phyloP scores from a whole-genome alignment of 2,888 invertebrate species.

The Stomorhina lunata region DNA sequence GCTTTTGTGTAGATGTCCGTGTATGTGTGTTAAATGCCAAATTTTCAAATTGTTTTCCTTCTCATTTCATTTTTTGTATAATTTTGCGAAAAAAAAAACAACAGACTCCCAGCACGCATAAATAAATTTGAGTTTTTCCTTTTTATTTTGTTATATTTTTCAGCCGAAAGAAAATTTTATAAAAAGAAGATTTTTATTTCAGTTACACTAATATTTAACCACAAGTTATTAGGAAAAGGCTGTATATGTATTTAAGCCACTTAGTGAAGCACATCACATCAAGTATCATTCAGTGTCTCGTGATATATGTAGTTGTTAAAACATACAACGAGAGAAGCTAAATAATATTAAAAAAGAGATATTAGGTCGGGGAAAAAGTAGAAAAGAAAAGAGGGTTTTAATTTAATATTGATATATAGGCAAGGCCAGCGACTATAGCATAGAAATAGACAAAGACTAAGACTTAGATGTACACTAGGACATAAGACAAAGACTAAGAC shows the following conservation, averaged over 20 bases:
- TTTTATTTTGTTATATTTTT: not conserved
- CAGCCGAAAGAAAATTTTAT: not conserved
- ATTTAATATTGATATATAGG: too few species aligned
- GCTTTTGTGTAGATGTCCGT: too few species aligned
- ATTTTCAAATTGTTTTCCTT: not conserved
- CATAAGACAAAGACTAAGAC: too few species aligned
- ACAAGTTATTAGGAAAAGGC: constrained; percentile 28
- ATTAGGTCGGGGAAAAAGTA: not conserved
- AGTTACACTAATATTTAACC: constrained; percentile 46
- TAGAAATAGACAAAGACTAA: too few species aligned
- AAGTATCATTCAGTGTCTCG: constrained; percentile 49
- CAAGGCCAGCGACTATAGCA: too few species aligned
- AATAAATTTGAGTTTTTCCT: constrained; percentile 13
- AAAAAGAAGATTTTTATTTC: constrained; percentile 1
- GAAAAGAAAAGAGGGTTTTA: too few species aligned
- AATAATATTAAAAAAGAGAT: not conserved
- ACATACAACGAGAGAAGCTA: not conserved
- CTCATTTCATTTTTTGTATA: not conserved
- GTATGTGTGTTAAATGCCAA: constrained; percentile 22
- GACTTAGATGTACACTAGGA: too few species aligned
- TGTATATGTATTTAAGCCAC: constrained; percentile 50
- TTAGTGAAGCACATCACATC: constrained; percentile 58
- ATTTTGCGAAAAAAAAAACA: not conserved
- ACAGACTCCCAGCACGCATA: constrained; percentile 33
- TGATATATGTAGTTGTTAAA: constrained; percentile 45